These are phyloP conservation scores for Tenthredo amoena DNA, from an alignment of 2,888 invertebrate species.

Conservation along the genomic window DNA sequence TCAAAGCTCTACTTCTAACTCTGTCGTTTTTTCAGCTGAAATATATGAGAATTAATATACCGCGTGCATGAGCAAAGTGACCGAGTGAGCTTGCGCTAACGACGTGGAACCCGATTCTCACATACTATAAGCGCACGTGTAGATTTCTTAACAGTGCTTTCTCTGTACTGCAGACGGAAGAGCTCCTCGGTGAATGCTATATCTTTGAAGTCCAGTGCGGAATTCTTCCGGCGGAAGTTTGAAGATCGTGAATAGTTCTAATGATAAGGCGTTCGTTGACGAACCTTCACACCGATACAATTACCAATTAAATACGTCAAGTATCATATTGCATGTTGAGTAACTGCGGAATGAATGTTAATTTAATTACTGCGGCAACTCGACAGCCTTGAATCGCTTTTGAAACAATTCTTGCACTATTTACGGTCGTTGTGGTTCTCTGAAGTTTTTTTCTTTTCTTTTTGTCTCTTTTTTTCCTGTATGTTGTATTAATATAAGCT, in stretches of 20 bases:
- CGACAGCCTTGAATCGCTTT: slow-evolving; percentile 26
- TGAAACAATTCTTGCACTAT: slow-evolving; percentile 36
- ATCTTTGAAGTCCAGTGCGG: not conserved
- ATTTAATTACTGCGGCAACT: slow-evolving; percentile 13
- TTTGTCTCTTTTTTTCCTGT: not conserved
- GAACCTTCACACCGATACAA: not conserved
- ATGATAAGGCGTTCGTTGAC: slow-evolving; percentile 3
- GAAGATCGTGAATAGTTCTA: not conserved
- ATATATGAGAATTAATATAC: slow-evolving; percentile 11
- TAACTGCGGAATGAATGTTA: slow-evolving; percentile 40
- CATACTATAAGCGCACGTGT: slow-evolving; percentile 7
- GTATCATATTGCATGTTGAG: slow-evolving; percentile 27
- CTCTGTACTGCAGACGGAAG: slow-evolving; percentile 1
- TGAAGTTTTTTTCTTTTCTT: not conserved
- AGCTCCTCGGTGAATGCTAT: not conserved
- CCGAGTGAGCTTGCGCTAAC: slow-evolving; percentile 24
- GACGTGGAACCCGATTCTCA: slow-evolving; percentile 25
- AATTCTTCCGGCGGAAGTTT: slow-evolving; percentile 23
- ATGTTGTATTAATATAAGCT: not conserved
- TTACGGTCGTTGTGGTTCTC: not conserved
- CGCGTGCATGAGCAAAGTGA: not conserved
- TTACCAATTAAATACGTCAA: slow-evolving; percentile 12
- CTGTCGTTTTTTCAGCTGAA: not conserved
- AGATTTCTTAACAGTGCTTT: slow-evolving; percentile 12
- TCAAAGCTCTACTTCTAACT: not conserved